A percentile compares a stretch with the other conserved stretches of the same genome.
Conservation (phyloP, 2,888 invertebrate genomes). For the Syritta pipiens region DNA sequence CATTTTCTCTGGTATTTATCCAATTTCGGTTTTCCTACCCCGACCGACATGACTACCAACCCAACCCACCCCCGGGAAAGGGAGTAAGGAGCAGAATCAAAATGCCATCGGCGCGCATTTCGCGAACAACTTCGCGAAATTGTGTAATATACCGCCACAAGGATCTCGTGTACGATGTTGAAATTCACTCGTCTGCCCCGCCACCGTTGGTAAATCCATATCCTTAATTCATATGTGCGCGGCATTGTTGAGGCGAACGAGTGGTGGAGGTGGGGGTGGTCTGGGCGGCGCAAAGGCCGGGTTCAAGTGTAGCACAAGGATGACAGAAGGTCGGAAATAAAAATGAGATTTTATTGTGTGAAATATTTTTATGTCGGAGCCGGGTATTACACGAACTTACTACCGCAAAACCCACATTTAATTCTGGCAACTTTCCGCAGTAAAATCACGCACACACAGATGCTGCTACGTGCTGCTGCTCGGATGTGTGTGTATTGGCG, state of each 20-base stretch:
- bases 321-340: conserved; percentile 53
- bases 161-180: not conserved
- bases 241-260: not conserved
- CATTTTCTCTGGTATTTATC: conserved; percentile 52
- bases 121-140: conserved; percentile 40
- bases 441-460: conserved; percentile 39
- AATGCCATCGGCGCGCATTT: conserved; percentile 34
- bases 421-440: conserved; percentile 45
- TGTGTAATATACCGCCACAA: not conserved
- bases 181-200: not conserved
- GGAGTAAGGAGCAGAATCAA: conserved; percentile 9
- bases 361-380: conserved; percentile 45
- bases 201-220: conserved; percentile 3
- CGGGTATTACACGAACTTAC: conserved; percentile 25
- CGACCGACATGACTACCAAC: not conserved
- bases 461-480: not conserved
- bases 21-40: conserved; percentile 25
- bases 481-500: conserved; percentile 7
- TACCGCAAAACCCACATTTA: conserved; percentile 53
- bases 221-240: conserved; percentile 36
- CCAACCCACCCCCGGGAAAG: not conserved
- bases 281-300: conserved; percentile 19
- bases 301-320: conserved; percentile 41
- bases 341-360: conserved; percentile 50
- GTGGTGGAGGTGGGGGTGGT: not conserved